Percentiles rank a stretch among this genome's conserved stretches.
Evolutionary conservation across 2,797 vertebrate species (phyloP).

Genomic region (Tiaroga cobitis): DNA sequence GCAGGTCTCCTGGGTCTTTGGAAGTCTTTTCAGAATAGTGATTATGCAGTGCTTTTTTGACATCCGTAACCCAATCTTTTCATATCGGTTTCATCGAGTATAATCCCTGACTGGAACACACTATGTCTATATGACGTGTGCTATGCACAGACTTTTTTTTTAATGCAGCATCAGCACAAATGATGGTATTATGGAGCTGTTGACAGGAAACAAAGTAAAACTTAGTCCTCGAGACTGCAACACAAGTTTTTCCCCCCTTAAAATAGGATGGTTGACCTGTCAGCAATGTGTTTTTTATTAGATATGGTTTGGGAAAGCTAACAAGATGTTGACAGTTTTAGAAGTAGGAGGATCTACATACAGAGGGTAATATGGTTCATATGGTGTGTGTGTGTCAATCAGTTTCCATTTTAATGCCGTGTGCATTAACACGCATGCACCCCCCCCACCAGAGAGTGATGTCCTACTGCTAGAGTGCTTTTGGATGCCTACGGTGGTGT

Average conservation of each 20-base stretch:
- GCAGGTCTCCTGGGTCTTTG: neutral
- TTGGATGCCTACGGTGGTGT: conserved; percentile 19
- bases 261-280: neutral
- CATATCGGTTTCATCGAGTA: neutral
- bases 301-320: neutral
- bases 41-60: conserved; percentile 3
- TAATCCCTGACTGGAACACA: neutral
- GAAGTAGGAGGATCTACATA: neutral
- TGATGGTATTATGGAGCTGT: neutral
- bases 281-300: conserved; percentile 11
- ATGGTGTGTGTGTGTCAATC: neutral
- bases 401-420: conserved; percentile 39
- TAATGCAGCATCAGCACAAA: conserved; percentile 5
- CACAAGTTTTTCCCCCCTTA: neutral
- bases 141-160: neutral
- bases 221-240: neutral
- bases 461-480: conserved; percentile 18
- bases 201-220: conserved; percentile 2
- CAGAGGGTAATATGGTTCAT: neutral
- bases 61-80: neutral
- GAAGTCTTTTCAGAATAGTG: neutral
- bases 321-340: conserved; percentile 20
- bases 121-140: neutral
- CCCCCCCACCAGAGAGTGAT: neutral
- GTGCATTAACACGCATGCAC: conserved; percentile 10